Evolutionary conservation across 2,113 vertebrate genomes (phyloP).

Genomic region (Pelecanoides urinatrix): DNA sequence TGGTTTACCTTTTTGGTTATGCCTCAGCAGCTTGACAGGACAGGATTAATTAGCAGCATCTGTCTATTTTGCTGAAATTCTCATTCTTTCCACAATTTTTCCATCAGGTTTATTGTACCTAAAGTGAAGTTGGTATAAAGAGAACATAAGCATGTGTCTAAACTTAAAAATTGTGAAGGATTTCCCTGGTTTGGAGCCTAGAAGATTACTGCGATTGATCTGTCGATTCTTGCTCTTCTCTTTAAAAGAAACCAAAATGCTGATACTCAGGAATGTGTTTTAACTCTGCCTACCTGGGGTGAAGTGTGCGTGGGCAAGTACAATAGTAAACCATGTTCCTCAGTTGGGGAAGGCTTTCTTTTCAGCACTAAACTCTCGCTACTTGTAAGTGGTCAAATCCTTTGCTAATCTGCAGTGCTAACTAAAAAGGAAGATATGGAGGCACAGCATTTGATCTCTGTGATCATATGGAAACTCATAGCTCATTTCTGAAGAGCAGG

Average conservation of each 20-base stretch:
- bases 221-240: not conserved
- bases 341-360: not conserved
- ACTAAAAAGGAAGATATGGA: not conserved
- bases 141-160: not conserved
- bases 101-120: not conserved
- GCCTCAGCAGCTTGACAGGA: not conserved
- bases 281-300: not conserved
- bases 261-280: not conserved
- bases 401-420: not conserved
- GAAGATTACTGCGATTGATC: not conserved
- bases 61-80: not conserved
- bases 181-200: not conserved
- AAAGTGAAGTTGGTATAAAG: not conserved
- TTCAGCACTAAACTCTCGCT: not conserved
- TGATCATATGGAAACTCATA: not conserved
- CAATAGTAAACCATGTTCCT: rapidly evolving
- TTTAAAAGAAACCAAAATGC: not conserved
- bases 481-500: not conserved
- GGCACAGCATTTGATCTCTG: not conserved
- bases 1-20: constrained; percentile 8
- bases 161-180: not conserved
- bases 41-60: not conserved
- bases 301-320: not conserved
- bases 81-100: not conserved
- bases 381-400: not conserved